Evolutionary conservation across 2,888 invertebrate genomes (phyloP).

Genomic region (Rotaria sp.): DNA sequence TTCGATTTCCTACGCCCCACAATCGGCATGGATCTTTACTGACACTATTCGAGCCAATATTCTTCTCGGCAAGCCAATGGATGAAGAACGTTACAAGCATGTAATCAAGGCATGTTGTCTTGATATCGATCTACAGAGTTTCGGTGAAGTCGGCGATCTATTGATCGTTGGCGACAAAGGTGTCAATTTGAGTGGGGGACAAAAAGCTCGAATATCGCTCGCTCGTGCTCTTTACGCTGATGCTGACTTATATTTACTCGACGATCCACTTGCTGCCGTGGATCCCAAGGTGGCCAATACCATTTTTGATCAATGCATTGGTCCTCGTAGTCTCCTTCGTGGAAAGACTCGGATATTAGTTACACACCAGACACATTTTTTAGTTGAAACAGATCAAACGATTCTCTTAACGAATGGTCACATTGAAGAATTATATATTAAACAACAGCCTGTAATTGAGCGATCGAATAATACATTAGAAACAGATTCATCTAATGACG

Average conservation of each 20-base stretch:
- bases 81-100: conserved; percentile 47
- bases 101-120: conserved; percentile 55
- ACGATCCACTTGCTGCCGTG: conserved; percentile 57
- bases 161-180: conserved; percentile 62
- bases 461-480: no score
- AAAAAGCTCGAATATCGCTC: conserved; percentile 54
- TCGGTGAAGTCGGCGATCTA: conserved; percentile 59
- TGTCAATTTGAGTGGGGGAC: no score
- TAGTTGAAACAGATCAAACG: conserved; percentile 52
- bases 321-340: conserved; percentile 50
- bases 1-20: conserved; percentile 50
- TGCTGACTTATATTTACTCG: conserved; percentile 54
- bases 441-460: no score
- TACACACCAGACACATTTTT: conserved; percentile 58
- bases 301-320: conserved; percentile 56
- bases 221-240: conserved; percentile 55
- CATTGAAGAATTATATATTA: no score
- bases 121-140: conserved; percentile 57
- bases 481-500: no score
- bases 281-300: no score
- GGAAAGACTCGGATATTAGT: conserved; percentile 34
- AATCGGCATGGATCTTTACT: conserved; percentile 61
- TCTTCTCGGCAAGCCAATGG: conserved; percentile 56
- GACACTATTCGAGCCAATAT: conserved; percentile 65
- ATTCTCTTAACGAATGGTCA: no score